A percentile compares a stretch with the other conserved stretches of the same genome.
phyloP scores from a whole-genome alignment of 2,888 invertebrate genomes.

The Tenodera sinensis region DNA sequence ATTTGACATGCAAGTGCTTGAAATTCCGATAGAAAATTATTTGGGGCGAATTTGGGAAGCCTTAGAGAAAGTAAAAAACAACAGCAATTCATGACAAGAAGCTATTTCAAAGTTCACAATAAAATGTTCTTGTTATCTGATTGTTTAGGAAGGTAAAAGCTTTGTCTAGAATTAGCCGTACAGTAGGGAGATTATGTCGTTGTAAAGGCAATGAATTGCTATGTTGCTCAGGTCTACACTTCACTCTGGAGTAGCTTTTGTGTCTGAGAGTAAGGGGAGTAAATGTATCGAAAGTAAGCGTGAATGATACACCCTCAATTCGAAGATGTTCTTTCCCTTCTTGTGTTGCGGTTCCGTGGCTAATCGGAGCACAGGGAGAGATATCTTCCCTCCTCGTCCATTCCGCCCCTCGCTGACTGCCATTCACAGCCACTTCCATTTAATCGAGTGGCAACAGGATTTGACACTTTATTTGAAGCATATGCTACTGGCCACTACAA shows the following conservation, averaged over 20 bases:
- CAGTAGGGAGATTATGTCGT: background rate
- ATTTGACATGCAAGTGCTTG: too few relatives aligned
- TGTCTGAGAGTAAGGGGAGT: background rate
- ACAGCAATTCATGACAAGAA: too few relatives aligned
- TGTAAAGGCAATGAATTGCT: background rate
- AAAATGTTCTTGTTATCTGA: too few relatives aligned
- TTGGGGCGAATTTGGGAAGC: too few relatives aligned
- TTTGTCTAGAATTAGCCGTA: background rate
- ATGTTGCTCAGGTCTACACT: background rate
- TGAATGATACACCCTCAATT: background rate
- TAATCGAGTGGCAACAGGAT: conserved; percentile 15
- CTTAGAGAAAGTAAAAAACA: too few relatives aligned
- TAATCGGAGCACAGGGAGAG: background rate
- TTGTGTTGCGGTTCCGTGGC: background rate
- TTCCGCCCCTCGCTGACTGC: background rate
- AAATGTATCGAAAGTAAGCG: background rate
- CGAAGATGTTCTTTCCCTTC: background rate
- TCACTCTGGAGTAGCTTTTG: background rate
- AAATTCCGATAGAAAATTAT: too few relatives aligned
- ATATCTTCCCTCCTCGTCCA: background rate
- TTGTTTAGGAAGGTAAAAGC: too few relatives aligned
- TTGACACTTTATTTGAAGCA: conserved; percentile 21
- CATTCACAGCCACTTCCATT: background rate
- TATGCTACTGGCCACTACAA: background rate
- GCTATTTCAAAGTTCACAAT: too few relatives aligned